Conservation (phyloP, 2,888 invertebrate species). For the Lasiommata megera region DNA sequence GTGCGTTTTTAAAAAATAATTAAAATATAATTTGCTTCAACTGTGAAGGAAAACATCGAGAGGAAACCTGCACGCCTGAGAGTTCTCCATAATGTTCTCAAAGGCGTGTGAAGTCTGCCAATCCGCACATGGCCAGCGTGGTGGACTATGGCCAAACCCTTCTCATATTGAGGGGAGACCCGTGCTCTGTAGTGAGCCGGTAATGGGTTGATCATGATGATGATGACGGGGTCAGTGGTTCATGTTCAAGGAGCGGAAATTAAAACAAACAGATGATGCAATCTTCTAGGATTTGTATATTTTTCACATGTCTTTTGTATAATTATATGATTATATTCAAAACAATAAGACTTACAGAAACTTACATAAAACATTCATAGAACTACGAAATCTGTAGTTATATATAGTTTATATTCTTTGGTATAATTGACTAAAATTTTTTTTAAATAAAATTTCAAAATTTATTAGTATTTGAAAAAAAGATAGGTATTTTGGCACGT, state of each 20-base stretch:
- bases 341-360: slow-evolving; percentile 57
- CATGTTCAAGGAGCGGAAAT: slow-evolving; percentile 31
- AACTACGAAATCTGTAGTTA: slow-evolving; percentile 33
- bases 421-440: slow-evolving; percentile 13
- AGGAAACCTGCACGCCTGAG: too few relatives aligned
- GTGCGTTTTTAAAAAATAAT: too few relatives aligned
- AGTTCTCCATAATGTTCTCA: too few relatives aligned
- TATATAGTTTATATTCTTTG: too few relatives aligned
- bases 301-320: slow-evolving; percentile 52
- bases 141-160: too few relatives aligned
- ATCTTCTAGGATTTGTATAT: slow-evolving; percentile 62
- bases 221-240: background rate
- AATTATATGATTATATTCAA: slow-evolving; percentile 55
- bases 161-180: too few relatives aligned
- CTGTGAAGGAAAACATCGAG: too few relatives aligned
- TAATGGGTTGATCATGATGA: too few relatives aligned
- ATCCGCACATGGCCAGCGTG: too few relatives aligned
- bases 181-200: too few relatives aligned
- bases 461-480: background rate
- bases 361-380: slow-evolving; percentile 38
- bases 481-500: slow-evolving; percentile 28
- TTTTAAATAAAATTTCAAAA: background rate
- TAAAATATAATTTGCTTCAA: too few relatives aligned
- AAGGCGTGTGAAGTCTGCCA: too few relatives aligned
- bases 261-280: slow-evolving; percentile 59